A percentile compares a stretch with the other conserved stretches of the same genome.
These are phyloP conservation scores for Anoplophora glabripennis DNA, from an alignment of 1,140 invertebrate genomes.

Conservation along the genomic window DNA sequence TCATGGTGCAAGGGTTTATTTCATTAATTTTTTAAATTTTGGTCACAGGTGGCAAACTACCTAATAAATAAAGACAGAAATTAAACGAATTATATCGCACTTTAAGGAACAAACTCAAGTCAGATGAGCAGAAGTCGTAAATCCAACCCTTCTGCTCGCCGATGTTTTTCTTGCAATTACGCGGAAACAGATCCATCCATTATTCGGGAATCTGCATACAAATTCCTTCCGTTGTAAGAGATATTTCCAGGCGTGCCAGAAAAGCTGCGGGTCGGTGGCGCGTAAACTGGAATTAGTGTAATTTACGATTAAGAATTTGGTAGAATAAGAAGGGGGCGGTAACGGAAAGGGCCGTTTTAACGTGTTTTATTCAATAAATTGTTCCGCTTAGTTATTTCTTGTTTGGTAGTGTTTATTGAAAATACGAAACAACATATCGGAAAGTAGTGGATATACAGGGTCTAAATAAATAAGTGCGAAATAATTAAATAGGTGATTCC, in stretches of 20 bases:
- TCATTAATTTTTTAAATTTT: too few species aligned
- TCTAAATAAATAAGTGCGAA: too few species aligned
- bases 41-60: too few species aligned
- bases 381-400: background rate
- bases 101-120: too few species aligned
- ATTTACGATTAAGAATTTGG: conserved; percentile 3
- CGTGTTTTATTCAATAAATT: background rate
- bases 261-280: background rate
- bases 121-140: background rate
- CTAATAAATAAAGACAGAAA: too few species aligned
- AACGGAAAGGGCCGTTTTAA: background rate
- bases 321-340: background rate
- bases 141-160: background rate
- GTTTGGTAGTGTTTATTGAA: background rate
- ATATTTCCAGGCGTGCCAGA: conserved; percentile 1
- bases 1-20: too few species aligned
- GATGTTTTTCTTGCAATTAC: too few species aligned
- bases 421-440: too few species aligned
- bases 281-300: conserved; percentile 11
- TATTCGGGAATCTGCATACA: conserved; percentile 11
- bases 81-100: too few species aligned
- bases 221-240: conserved; percentile 2
- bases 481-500: too few species aligned
- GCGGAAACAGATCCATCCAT: too few species aligned
- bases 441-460: too few species aligned